Conservation (phyloP, 2,113 vertebrate species). For the Tretioscincus oriximinensis region DNA sequence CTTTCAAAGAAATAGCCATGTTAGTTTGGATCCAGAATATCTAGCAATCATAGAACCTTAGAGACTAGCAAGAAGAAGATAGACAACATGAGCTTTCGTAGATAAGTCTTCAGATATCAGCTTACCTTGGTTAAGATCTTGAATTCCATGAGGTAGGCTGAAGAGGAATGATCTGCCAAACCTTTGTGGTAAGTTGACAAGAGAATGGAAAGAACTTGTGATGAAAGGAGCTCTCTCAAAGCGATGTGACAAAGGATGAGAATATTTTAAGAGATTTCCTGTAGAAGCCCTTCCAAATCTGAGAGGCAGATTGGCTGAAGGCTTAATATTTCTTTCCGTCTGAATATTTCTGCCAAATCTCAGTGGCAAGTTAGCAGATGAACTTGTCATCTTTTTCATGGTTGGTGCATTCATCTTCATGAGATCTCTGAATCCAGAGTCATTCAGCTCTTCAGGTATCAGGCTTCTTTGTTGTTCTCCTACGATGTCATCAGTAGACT, state of each 20-base stretch:
- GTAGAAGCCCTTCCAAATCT: slow-evolving; percentile 70
- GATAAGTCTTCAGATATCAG: slow-evolving; percentile 8
- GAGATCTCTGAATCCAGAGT: slow-evolving; percentile 65
- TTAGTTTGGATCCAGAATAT: too few species aligned
- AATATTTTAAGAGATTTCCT: slow-evolving; percentile 19
- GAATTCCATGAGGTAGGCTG: slow-evolving; percentile 39
- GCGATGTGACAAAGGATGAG: slow-evolving; percentile 59
- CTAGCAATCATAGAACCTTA: too few species aligned
- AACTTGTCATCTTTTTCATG: slow-evolving; percentile 62
- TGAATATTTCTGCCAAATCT: slow-evolving; percentile 69
- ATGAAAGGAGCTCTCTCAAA: slow-evolving; percentile 60
- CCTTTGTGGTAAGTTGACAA: slow-evolving; percentile 59
- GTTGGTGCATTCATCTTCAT: slow-evolving; percentile 59
- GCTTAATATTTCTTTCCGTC: slow-evolving; percentile 61
- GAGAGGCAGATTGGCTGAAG: slow-evolving; percentile 64
- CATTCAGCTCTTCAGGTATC: slow-evolving; percentile 68
- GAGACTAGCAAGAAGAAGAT: too few species aligned
- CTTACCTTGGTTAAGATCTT: slow-evolving; percentile 54
- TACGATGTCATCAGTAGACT: slow-evolving; percentile 60
- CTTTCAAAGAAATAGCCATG: slow-evolving; percentile 3
- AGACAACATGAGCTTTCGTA: too few species aligned
- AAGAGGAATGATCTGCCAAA: slow-evolving; percentile 55
- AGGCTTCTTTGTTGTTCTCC: slow-evolving; percentile 68
- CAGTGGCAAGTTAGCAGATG: slow-evolving; percentile 66
- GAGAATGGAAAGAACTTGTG: slow-evolving; percentile 47